Base-by-base conservation (phyloP, 92 coral and sea anemone species). In the Actinernus sp. region DNA sequence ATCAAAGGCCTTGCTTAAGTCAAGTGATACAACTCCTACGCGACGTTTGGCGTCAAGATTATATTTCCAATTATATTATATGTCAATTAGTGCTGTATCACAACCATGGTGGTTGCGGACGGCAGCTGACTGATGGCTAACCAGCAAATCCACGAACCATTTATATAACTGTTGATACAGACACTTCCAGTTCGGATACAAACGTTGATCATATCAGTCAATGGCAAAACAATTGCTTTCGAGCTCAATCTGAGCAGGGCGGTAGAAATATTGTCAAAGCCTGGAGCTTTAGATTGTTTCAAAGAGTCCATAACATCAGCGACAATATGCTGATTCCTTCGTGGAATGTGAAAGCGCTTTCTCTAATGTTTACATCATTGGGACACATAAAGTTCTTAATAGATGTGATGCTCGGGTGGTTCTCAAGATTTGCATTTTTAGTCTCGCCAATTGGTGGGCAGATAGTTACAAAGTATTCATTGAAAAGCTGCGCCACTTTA, bases 1-100 rank as follows among this genome's bases (percentile, higher is more conserved):
- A 49, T 71, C 71, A 48, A 71, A 71, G 23, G 79, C 79, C 57
- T 71, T 71, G 38, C 54, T 36, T 27, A 71, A 71, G 45, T 71
- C 79, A 25, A 59, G 50, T n/a, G 57, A 26, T 31, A 71, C 41
- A n/a, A 50, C 71, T 0, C 71, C 71, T 12, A 63, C 71, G 45
- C 7, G 37, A 4, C 14, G 16, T 46, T 63, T 63, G 5, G 31
- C 33, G 25, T 63, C 71, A 46, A 63, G 64, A 1, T 43, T 63
- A 0, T 0, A 46, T 21, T 63, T 63, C n/a, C n/a, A n/a, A n/a
- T n/a, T n/a, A n/a, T n/a, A n/a, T n/a, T n/a, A n/a, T n/a, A n/a
- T n/a, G n/a, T n/a, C n/a, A n/a, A n/a, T n/a, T n/a, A n/a, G n/a
- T n/a, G n/a, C n/a, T n/a, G n/a, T n/a, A n/a, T n/a, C 71, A 63